These are phyloP conservation scores for Syrrhaptes paradoxus DNA, from an alignment of 2,113 vertebrate species.

Conservation along the genomic window DNA sequence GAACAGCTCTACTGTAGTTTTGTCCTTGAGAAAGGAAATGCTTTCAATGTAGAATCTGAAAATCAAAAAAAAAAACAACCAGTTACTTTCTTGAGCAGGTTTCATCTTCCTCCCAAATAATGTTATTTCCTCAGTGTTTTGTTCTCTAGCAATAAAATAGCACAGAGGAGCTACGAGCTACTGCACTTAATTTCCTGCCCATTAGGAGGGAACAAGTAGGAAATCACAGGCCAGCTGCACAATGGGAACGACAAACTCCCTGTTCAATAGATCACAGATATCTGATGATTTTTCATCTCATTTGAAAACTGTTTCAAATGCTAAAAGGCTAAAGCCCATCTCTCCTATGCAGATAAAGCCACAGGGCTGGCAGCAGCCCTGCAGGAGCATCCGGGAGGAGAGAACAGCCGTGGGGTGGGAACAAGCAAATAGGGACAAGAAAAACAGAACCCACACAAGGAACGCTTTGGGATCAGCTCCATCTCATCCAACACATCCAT, in stretches of 20 bases:
- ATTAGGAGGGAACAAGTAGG: neutral
- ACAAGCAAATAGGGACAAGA: neutral
- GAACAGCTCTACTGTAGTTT: conserved; percentile 93
- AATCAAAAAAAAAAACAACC: neutral
- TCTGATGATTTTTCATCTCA: neutral
- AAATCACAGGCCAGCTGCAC: neutral
- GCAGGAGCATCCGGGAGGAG: neutral
- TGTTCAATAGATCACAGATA: neutral
- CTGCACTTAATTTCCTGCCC: conserved; percentile 28
- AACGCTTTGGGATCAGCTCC: neutral
- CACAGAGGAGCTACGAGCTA: conserved; percentile 12
- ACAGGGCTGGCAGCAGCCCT: neutral
- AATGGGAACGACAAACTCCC: neutral
- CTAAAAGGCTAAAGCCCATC: neutral
- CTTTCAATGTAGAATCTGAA: conserved; percentile 97
- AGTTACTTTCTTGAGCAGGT: neutral
- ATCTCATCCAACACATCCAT: neutral
- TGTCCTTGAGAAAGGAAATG: conserved; percentile 92
- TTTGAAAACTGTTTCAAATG: accelerated
- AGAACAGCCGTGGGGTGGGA: neutral
- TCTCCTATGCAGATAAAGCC: neutral
- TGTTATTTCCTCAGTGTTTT: conserved; percentile 24
- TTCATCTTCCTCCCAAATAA: neutral
- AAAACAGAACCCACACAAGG: neutral
- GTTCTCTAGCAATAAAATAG: neutral